Evolutionary conservation across 2,113 vertebrate genomes (phyloP), one percentile per base, ranked within the genome.

Genomic region (Osmerus mordax): DNA sequence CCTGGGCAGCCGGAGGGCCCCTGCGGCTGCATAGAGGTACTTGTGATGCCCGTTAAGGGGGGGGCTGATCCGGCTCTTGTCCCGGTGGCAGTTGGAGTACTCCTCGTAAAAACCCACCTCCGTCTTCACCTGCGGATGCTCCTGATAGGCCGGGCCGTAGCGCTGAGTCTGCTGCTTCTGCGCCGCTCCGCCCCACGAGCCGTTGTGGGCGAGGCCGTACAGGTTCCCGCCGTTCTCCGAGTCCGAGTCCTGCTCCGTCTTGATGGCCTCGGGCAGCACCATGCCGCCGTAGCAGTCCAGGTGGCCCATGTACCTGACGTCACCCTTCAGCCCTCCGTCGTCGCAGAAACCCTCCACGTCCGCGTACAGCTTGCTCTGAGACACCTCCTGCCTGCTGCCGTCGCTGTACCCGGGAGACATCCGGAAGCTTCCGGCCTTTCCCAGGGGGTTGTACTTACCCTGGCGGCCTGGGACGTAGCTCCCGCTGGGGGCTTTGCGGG

Each of bases 191-290:
- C 76, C 53, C 93, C 94, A 94, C 15, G 67, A 21, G 12, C 75
- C 81, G 74, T 74, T 78, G 28, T 86, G 86, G 0, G 73, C 51
- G 2, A 67, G 15, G 2, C 74, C 11, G 70, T 87, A 90, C 70
- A 80, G 63, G 0, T 87, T 82, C 0, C 81, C 82, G 4, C 85
- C 54, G 1, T 91, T 91, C 72, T 94, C 92, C 0, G 91, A 87
- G 69, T 93, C 93, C 0, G 91, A 90, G 73, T 95, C 92, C 0
- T 88, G 89, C 75, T 96, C 95, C 0, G 25, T 92, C 84, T 96
- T 96, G 77, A 96, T 91, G 15, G 91, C 85, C 4, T 92, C 89
- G 3, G 89, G 81, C 2, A 89, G 79, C 69, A 87, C 6, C 1
- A 84, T 16, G 8, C 81, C 23, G 0, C 84, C 79, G 25, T 86